Conservation (phyloP, 2,113 vertebrate species). For the Chitala chitala region DNA sequence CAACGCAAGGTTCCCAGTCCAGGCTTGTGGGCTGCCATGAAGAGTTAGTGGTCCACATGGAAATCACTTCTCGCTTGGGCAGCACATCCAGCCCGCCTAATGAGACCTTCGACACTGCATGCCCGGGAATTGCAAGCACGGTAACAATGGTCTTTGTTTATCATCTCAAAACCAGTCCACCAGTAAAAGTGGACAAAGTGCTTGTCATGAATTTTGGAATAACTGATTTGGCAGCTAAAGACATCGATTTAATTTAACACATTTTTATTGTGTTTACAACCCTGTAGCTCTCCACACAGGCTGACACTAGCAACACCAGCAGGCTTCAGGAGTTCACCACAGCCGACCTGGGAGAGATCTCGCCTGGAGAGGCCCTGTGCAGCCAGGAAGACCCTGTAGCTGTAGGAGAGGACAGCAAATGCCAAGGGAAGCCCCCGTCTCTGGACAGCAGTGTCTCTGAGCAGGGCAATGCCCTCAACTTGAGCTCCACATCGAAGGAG, state of each 20-base stretch:
- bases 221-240: too few relatives aligned
- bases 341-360: slow-evolving; percentile 15
- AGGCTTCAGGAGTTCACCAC: too few relatives aligned
- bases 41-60: slow-evolving; percentile 20
- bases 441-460: background rate
- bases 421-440: background rate
- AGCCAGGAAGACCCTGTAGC: background rate
- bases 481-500: background rate
- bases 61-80: slow-evolving; percentile 23
- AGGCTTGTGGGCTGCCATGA: background rate
- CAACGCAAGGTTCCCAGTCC: background rate
- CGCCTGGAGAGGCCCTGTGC: background rate
- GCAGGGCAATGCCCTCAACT: background rate
- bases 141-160: slow-evolving; percentile 13
- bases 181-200: too few relatives aligned
- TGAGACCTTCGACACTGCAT: slow-evolving; percentile 29
- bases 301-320: slow-evolving; percentile 7
- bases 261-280: slow-evolving; percentile 13
- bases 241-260: too few relatives aligned
- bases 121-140: slow-evolving; percentile 12
- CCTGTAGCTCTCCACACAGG: slow-evolving; percentile 14
- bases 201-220: too few relatives aligned
- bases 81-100: background rate
- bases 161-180: too few relatives aligned
- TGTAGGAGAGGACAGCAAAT: background rate